Evolutionary conservation across 2,113 vertebrate genomes (phyloP).

Genomic region (Acanthisitta chloris): DNA sequence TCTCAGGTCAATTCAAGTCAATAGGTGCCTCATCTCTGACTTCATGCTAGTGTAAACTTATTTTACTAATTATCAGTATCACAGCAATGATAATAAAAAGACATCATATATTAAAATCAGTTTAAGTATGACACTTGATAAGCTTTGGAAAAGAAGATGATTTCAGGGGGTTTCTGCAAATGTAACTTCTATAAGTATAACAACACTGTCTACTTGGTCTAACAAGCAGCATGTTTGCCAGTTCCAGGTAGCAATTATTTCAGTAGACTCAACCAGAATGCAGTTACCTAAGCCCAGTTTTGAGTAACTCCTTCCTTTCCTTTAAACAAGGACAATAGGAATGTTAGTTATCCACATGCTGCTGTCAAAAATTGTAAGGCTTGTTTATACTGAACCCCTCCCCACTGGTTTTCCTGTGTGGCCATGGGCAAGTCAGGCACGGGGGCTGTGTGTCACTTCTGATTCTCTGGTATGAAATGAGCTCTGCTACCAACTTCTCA

Average conservation of each 20-base stretch:
- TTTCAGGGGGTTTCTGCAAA: background rate
- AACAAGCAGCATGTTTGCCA: background rate
- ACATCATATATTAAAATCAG: background rate
- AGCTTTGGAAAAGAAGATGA: background rate
- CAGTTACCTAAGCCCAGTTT: background rate
- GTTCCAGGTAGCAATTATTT: background rate
- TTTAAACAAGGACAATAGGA: background rate
- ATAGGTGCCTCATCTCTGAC: background rate
- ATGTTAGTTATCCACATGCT: background rate
- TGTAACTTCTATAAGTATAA: background rate
- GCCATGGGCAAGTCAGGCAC: background rate
- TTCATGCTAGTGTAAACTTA: background rate
- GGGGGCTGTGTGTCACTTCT: background rate
- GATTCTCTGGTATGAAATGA: background rate
- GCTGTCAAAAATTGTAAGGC: background rate
- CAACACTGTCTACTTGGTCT: accelerated
- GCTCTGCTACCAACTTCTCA: background rate
- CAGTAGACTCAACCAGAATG: background rate
- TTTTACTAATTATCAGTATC: background rate
- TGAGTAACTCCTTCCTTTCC: background rate
- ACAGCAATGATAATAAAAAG: background rate
- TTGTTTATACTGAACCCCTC: background rate
- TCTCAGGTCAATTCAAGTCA: background rate
- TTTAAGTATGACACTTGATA: background rate
- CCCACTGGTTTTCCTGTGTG: background rate